These are phyloP conservation scores for Amblyraja radiata DNA, from an alignment of 2,797 vertebrate species.

Conservation along the genomic window DNA sequence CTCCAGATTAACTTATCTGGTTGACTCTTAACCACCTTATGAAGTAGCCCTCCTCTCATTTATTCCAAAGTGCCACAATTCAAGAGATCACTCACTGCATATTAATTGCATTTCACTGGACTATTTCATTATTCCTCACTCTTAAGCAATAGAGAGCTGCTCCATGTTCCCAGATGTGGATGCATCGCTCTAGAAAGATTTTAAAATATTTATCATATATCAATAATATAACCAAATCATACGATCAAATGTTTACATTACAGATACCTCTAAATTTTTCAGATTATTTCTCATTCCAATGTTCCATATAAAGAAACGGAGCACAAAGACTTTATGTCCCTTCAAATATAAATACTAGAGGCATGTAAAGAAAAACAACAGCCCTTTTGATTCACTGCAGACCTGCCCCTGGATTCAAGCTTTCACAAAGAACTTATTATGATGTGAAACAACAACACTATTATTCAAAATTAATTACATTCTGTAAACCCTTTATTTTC, in stretches of 20 bases:
- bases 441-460: constrained; percentile 3
- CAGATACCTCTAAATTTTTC: background rate
- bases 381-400: background rate
- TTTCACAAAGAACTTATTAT: background rate
- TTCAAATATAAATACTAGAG: background rate
- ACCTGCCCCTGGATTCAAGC: background rate
- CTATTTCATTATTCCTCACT: background rate
- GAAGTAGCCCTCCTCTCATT: too few relatives aligned
- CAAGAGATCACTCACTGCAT: too few relatives aligned
- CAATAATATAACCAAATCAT: background rate
- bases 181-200: background rate
- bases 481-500: background rate
- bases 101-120: background rate
- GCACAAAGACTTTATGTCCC: background rate
- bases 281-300: background rate
- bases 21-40: too few relatives aligned
- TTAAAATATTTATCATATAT: background rate
- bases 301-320: background rate
- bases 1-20: too few relatives aligned
- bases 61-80: too few relatives aligned
- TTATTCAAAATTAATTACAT: constrained; percentile 1
- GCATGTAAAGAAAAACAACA: background rate
- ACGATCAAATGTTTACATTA: background rate
- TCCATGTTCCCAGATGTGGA: background rate
- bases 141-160: background rate